phyloP scores from a whole-genome alignment of 2,888 invertebrate genomes.

The Cerastis leucographa region DNA sequence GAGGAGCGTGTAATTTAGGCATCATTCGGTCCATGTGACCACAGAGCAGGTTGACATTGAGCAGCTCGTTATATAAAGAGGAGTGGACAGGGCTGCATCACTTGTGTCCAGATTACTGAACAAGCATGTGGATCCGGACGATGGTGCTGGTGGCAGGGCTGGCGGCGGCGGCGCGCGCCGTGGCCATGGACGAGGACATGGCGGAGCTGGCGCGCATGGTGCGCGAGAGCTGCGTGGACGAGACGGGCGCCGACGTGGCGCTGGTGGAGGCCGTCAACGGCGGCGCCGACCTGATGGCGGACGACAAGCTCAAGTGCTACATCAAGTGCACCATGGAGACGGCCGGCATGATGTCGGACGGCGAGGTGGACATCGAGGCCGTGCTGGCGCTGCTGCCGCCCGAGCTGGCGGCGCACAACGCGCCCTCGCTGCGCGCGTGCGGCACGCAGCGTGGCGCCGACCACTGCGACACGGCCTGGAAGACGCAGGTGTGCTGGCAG shows the following conservation, averaged over 20 bases:
- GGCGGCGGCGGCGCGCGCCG: constrained; percentile 37
- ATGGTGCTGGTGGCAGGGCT: constrained; percentile 40
- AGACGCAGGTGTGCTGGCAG: constrained; percentile 87
- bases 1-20: constrained; percentile 72
- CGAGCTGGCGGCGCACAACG: constrained; percentile 74
- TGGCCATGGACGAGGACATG: constrained; percentile 82
- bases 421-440: constrained; percentile 74
- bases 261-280: constrained; percentile 80
- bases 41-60: constrained; percentile 68
- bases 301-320: constrained; percentile 84
- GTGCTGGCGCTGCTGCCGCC: constrained; percentile 83
- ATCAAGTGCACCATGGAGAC: constrained; percentile 87
- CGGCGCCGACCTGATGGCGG: constrained; percentile 79
- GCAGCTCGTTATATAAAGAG: constrained; percentile 69
- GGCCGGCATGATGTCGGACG: constrained; percentile 84
- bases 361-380: constrained; percentile 83
- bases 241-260: constrained; percentile 79
- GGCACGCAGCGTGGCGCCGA: constrained; percentile 82
- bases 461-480: constrained; percentile 85
- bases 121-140: constrained; percentile 26
- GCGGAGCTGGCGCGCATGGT: constrained; percentile 84
- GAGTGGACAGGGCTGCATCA: constrained; percentile 1
- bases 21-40: constrained; percentile 60
- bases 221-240: constrained; percentile 81
- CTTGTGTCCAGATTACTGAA: constrained; percentile 9